Evolutionary conservation across 2,888 invertebrate species (phyloP), one percentile per base, ranked within the genome.

Genomic region (Rhimphoctona megacephalus): DNA sequence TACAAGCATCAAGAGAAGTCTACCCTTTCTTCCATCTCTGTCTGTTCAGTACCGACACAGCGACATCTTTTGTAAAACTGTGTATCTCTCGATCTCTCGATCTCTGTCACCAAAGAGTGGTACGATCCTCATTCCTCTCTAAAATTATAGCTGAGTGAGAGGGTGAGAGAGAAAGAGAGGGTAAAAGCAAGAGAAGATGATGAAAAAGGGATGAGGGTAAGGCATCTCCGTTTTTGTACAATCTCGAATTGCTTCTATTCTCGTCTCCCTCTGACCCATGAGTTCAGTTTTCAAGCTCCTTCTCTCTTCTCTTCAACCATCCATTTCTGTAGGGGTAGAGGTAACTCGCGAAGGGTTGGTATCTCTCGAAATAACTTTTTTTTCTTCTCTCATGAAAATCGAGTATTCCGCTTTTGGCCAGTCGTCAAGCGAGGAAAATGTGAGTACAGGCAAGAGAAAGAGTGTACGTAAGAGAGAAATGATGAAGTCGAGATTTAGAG

Each of bases 321-420:
- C 25, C 46, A 49, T 30, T 17, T 43, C 61, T 36, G 25, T 39
- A 9, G 54, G 33, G 43, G 22, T 25, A n/a, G 66, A 25, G 39
- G 61, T 25, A 33, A 43, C 54, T 69, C 8, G 33, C 33, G 36
- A 66, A 83, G 70, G 64, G 72, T 67, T 30, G 19, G 73, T 14
- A 46, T 70, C 52, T 79, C 82, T 79, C 49, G 77, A 83, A 86
- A 86, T 86, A 86, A 81, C 80, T 83, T 77, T 86, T 83, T 79
- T 69, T 74, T 81, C 30, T 30, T 73, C 72, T 77, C 67, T 81
- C 77, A 67, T 77, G 70, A 8, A 83, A 81, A 83, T 72, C 70
- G 80, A 83, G 80, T 74, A 73, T 86, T 80, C 85, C 66, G 85
- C 79, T 80, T 86, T 83, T 83, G 70, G 74, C 73, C 70, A 66